A percentile compares a stretch with the other conserved stretches of the same genome.
phyloP scores from a whole-genome alignment of 1,140 invertebrate genomes.

The Diorhabda elongata region DNA sequence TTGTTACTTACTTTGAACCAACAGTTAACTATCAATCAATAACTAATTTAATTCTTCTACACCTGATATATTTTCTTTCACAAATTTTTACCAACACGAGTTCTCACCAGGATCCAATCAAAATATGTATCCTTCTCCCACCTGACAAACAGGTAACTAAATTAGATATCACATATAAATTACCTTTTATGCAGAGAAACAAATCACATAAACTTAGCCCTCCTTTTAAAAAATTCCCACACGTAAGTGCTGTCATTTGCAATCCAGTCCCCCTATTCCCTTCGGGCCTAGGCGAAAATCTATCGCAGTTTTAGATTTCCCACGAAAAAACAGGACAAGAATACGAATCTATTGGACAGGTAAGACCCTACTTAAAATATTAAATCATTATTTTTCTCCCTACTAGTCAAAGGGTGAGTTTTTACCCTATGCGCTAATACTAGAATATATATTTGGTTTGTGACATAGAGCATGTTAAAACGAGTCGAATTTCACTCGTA shows the following conservation, averaged over 20 bases:
- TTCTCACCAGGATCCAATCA: not conserved
- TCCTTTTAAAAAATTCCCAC: constrained; percentile 5
- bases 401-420: not conserved
- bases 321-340: constrained; percentile 8
- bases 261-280: constrained; percentile 10
- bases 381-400: constrained; percentile 5
- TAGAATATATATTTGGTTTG: not conserved
- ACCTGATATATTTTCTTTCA: too few species aligned
- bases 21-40: too few species aligned
- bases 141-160: not conserved
- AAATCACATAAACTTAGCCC: not conserved
- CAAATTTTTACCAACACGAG: not conserved
- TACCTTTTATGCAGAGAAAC: not conserved
- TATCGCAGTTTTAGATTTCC: constrained; percentile 8
- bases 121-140: not conserved
- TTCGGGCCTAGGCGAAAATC: constrained; percentile 3
- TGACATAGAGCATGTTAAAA: not conserved
- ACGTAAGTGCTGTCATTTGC: not conserved
- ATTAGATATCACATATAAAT: not conserved
- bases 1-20: too few species aligned
- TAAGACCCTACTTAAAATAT: constrained; percentile 5
- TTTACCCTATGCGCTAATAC: not conserved
- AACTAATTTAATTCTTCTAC: too few species aligned
- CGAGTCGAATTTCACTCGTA: too few species aligned
- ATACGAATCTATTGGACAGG: constrained; percentile 8